These are phyloP conservation scores for Pyrgus malvae DNA, from an alignment of 2,888 invertebrate species.

Conservation along the genomic window DNA sequence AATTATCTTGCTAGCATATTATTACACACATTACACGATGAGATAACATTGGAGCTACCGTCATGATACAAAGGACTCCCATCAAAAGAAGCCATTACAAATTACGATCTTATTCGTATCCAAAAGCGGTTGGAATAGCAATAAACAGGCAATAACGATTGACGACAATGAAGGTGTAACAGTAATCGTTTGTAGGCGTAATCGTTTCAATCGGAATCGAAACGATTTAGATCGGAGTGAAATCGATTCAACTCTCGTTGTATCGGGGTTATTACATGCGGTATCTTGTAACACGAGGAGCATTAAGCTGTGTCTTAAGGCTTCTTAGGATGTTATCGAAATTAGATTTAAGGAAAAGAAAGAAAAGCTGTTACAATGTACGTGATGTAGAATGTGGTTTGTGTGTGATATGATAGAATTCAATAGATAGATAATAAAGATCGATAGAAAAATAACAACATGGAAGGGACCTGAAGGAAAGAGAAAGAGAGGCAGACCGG, in stretches of 20 bases:
- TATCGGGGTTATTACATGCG: slow-evolving; percentile 45
- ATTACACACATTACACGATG: slow-evolving; percentile 4
- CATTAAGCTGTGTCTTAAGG: too few species aligned
- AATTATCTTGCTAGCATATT: too few species aligned
- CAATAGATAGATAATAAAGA: too few species aligned
- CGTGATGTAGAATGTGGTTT: too few species aligned
- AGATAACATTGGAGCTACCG: slow-evolving; percentile 9
- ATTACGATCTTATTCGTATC: slow-evolving; percentile 46
- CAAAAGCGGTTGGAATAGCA: slow-evolving; percentile 51
- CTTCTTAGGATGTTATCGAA: too few species aligned
- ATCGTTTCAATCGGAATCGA: slow-evolving; percentile 58
- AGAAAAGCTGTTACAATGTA: too few species aligned
- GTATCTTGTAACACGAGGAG: too few species aligned
- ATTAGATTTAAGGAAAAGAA: too few species aligned
- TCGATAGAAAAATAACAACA: too few species aligned
- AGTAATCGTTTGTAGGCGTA: slow-evolving; percentile 50
- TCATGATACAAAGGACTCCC: slow-evolving; percentile 3
- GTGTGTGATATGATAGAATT: too few species aligned
- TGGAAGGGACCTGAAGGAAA: too few species aligned
- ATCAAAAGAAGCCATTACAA: slow-evolving; percentile 44
- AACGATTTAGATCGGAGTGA: slow-evolving; percentile 56
- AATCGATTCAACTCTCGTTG: slow-evolving; percentile 38
- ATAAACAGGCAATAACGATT: slow-evolving; percentile 65
- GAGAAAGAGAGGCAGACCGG: too few species aligned
- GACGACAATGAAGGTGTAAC: slow-evolving; percentile 58